Percentiles rank a stretch among this genome's conserved stretches.
phyloP scores from a whole-genome alignment of 2,113 vertebrate genomes.

The Blennius ocellaris region DNA sequence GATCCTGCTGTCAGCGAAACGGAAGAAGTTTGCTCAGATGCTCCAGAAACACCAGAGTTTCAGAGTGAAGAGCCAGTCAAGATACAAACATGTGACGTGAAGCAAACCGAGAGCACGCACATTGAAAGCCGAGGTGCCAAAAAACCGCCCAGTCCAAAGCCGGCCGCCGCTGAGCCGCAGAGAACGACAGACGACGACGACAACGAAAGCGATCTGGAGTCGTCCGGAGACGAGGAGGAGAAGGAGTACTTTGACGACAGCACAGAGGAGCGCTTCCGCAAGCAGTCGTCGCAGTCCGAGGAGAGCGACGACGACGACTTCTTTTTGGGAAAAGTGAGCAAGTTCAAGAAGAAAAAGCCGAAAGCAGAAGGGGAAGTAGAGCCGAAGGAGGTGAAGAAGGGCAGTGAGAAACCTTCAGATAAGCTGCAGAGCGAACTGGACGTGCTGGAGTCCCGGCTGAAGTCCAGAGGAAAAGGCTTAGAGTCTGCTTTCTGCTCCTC shows the following conservation, averaged over 20 bases:
- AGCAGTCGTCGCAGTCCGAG: constrained; percentile 90
- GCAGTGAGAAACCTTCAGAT: constrained; percentile 6
- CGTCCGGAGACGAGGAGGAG: constrained; percentile 63
- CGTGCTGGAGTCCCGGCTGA: constrained; percentile 64
- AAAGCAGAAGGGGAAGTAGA: constrained; percentile 6
- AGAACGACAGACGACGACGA: constrained; percentile 29
- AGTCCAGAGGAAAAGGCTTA: constrained; percentile 71
- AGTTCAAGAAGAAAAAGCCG: constrained; percentile 83
- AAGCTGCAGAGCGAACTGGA: constrained; percentile 48
- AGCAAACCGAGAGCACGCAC: constrained; percentile 1
- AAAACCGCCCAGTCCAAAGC: background rate
- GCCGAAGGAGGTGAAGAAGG: background rate
- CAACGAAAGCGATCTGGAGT: constrained; percentile 78
- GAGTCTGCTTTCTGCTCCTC: constrained; percentile 89
- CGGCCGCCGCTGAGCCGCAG: constrained; percentile 2
- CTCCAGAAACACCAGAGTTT: constrained; percentile 10
- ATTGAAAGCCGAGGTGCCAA: constrained; percentile 25
- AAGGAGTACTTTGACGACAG: constrained; percentile 80
- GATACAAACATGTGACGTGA: constrained; percentile 22
- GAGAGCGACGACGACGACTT: constrained; percentile 88
- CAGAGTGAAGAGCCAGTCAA: background rate
- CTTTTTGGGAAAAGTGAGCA: constrained; percentile 93
- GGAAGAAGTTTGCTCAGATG: background rate
- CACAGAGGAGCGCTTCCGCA: constrained; percentile 95
- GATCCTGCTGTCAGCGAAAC: background rate